phyloP scores from a whole-genome alignment of 1,140 invertebrate species.

The Cyrtorhinus lividipennis region DNA sequence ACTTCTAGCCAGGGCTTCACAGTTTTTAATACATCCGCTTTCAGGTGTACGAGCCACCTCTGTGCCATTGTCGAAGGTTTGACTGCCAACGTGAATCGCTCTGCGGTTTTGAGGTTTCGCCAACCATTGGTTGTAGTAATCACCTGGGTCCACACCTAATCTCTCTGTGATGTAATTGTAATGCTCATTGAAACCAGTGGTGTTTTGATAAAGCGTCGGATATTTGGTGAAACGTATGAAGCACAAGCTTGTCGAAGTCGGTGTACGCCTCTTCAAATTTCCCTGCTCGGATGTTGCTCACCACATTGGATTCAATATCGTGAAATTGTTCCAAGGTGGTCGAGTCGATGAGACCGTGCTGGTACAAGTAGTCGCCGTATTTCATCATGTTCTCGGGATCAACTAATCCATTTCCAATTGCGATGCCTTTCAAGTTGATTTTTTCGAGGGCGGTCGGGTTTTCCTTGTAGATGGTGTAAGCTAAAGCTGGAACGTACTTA shows the following conservation, averaged over 20 bases:
- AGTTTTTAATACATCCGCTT: slow-evolving; percentile 67
- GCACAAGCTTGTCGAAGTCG: not conserved
- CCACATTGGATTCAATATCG: no score
- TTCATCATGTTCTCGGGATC: slow-evolving; percentile 63
- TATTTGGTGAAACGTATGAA: not conserved
- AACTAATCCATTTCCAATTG: slow-evolving; percentile 72
- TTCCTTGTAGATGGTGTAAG: slow-evolving; percentile 55
- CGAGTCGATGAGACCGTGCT: slow-evolving; percentile 41
- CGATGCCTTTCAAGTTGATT: slow-evolving; percentile 49
- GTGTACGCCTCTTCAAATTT: not conserved
- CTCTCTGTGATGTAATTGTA: no score
- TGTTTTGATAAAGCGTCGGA: not conserved
- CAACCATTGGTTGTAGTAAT: no score
- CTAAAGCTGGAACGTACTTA: slow-evolving; percentile 52
- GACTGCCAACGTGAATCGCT: not conserved
- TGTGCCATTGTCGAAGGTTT: not conserved
- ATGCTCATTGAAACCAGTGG: not conserved
- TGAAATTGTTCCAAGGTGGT: no score
- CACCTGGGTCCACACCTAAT: no score
- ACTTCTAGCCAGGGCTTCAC: slow-evolving; percentile 58
- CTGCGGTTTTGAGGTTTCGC: not conserved
- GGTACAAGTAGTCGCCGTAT: slow-evolving; percentile 68
- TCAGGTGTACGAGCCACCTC: slow-evolving; percentile 51
- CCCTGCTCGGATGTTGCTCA: not conserved
- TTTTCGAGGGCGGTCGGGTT: slow-evolving; percentile 42